Percentiles rank a stretch among this genome's conserved stretches.
Evolutionary conservation across 1,140 invertebrate genomes (phyloP).

Genomic region (Drosophila rufa): DNA sequence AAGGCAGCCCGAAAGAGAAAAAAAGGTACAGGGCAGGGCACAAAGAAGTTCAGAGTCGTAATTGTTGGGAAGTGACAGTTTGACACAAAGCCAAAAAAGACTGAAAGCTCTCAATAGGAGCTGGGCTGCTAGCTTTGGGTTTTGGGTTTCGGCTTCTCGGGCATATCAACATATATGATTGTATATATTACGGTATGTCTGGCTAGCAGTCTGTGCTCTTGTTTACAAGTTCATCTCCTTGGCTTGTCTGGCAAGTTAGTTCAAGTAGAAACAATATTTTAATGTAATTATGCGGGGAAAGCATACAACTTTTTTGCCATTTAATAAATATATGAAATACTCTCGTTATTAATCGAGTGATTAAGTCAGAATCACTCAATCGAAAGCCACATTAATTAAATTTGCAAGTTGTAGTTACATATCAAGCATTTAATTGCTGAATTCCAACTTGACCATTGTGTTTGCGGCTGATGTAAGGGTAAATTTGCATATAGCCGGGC

Average conservation of each 20-base stretch:
- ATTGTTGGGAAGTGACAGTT: constrained; percentile 56
- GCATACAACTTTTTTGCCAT: background rate
- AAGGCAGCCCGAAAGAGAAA: constrained; percentile 18
- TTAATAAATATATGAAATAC: background rate
- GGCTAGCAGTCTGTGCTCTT: constrained; percentile 10
- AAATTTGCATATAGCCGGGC: constrained; percentile 21
- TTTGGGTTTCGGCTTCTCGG: constrained; percentile 14
- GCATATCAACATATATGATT: background rate
- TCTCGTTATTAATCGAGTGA: background rate
- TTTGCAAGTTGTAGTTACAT: constrained; percentile 21
- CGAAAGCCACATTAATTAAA: constrained; percentile 18
- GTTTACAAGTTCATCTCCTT: constrained; percentile 37
- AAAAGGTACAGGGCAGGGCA: constrained; percentile 43
- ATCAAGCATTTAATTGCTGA: constrained; percentile 22
- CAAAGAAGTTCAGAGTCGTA: constrained; percentile 40
- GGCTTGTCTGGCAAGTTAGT: constrained; percentile 19
- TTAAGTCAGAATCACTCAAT: background rate
- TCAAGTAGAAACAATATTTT: constrained; percentile 38
- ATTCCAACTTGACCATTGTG: constrained; percentile 6
- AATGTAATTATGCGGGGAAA: constrained; percentile 35
- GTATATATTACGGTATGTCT: constrained; percentile 5
- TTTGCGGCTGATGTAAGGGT: constrained; percentile 25
- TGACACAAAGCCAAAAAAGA: constrained; percentile 41
- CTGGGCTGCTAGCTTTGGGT: constrained; percentile 6
- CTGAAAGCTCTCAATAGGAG: constrained; percentile 39